phyloP scores from a whole-genome alignment of 2,888 invertebrate species.

The Marronus borbonicus region DNA sequence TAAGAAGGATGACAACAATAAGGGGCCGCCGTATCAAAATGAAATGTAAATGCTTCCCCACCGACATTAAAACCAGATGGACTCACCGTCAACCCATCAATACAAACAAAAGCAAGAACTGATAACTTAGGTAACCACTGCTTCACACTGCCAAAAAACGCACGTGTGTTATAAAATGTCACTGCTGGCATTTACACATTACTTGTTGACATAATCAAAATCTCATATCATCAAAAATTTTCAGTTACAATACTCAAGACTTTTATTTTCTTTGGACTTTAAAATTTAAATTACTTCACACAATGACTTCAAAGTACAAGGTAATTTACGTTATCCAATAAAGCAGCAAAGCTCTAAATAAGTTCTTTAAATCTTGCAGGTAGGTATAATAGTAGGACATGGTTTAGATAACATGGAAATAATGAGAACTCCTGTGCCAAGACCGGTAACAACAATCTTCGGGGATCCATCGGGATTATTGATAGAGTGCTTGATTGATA shows the following conservation, averaged over 20 bases:
- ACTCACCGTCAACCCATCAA: no score
- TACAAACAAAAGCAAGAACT: no score
- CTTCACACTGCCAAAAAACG: no score
- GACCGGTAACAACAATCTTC: constrained; percentile 82
- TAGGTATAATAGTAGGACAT: constrained; percentile 97
- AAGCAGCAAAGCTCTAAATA: background rate
- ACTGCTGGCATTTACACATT: background rate
- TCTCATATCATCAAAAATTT: constrained; percentile 19
- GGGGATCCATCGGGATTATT: constrained; percentile 86
- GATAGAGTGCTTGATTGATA: constrained; percentile 83
- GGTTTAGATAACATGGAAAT: constrained; percentile 94
- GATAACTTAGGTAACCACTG: no score
- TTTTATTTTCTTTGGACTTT: background rate
- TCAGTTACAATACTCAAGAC: background rate
- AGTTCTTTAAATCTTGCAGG: constrained; percentile 72
- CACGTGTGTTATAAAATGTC: background rate
- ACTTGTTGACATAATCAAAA: background rate
- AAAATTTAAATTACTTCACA: background rate
- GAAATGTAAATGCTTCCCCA: no score
- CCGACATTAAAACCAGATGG: no score
- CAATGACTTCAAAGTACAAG: constrained; percentile 33
- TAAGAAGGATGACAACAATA: no score
- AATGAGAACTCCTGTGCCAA: constrained; percentile 80
- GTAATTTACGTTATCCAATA: background rate
- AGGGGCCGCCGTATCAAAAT: no score